Base-by-base conservation (phyloP, 64 coral and sea anemone species). In the Montipora cactus region DNA sequence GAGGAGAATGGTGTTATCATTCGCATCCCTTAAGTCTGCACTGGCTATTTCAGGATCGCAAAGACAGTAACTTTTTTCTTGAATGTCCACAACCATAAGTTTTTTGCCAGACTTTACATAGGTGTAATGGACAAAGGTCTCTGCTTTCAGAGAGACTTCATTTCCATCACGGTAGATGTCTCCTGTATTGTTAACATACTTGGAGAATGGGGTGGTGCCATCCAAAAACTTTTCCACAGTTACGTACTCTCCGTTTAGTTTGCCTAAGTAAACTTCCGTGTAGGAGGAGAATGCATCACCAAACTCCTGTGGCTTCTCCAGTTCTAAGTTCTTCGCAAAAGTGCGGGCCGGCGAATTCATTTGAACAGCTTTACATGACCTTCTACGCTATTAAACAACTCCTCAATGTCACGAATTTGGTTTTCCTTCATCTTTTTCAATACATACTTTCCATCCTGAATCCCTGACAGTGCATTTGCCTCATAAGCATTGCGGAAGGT, bases 101-200 rank as follows among this genome's bases (percentile, higher is more conserved):
- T 94, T 87, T 81, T 94, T 55, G 44, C 79, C 55, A 72, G 87
- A 94, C 77, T 49, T 94, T 50, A 73, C 81, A 75, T 89, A 84
- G 52, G 69, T 89, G 67, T 77, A 89, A 89, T 94, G 93, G 71
- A 19, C 77, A 78, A 94, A 94, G 22, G 87, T 80, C 76, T 89
- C 87, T 18, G 85, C 84, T 48, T 94, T 89, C 9, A 55, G 53
- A 75, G 50, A 88, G 81, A 94, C 59, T 51, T 81, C 84, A 50
- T 57, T 89, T 61, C 58, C 44, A 47, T 80, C 10, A 1, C 84
- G 66, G 70, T 64, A 94, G 62, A 88, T 76, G 22, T 93, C 67
- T 15, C 91, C 91, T 79, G 58, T 93, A 44, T 93, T 93, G 74
- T 88, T 93, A 73, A 93, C 48, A 87, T 93, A 46, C 76, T 94